Percentiles rank a stretch among this genome's conserved stretches.
Conservation (phyloP, 2,113 vertebrate species). For the Sander lucioperca region DNA sequence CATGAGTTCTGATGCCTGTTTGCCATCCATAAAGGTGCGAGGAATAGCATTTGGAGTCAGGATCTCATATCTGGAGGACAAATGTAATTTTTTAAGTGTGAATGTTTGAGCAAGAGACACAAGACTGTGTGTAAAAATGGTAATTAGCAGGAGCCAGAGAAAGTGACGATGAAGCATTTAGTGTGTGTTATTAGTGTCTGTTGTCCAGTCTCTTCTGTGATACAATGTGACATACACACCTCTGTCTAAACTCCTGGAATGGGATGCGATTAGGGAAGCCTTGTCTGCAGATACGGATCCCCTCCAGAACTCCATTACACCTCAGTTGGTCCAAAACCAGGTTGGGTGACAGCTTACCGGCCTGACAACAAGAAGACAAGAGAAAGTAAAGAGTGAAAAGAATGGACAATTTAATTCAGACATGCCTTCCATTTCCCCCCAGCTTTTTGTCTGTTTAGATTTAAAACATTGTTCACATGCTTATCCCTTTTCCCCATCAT, state of each 20-base stretch:
- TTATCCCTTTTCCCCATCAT: not conserved
- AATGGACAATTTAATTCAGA: not conserved
- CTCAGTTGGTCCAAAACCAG: constrained; percentile 92
- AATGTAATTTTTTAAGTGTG: constrained; percentile 14
- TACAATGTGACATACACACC: constrained; percentile 76
- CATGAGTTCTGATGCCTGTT: constrained; percentile 94
- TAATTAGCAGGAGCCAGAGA: constrained; percentile 13
- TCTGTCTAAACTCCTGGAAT: constrained; percentile 94
- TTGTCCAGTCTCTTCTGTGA: not conserved
- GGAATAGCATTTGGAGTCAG: constrained; percentile 94
- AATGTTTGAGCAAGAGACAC: not conserved
- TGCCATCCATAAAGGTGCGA: constrained; percentile 95
- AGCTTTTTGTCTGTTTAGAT: not conserved
- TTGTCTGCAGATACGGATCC: constrained; percentile 94
- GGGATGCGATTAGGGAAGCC: constrained; percentile 95
- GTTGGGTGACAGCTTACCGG: constrained; percentile 89
- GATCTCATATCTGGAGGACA: constrained; percentile 89
- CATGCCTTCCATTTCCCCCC: not conserved
- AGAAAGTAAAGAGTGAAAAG: not conserved
- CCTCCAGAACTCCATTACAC: constrained; percentile 93
- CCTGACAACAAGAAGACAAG: constrained; percentile 71
- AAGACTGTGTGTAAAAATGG: not conserved
- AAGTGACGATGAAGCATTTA: constrained; percentile 15
- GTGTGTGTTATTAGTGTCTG: constrained; percentile 11
- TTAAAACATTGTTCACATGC: not conserved